Conservation (phyloP, 2,888 invertebrate genomes). For the Patella ulyssiponensis region DNA sequence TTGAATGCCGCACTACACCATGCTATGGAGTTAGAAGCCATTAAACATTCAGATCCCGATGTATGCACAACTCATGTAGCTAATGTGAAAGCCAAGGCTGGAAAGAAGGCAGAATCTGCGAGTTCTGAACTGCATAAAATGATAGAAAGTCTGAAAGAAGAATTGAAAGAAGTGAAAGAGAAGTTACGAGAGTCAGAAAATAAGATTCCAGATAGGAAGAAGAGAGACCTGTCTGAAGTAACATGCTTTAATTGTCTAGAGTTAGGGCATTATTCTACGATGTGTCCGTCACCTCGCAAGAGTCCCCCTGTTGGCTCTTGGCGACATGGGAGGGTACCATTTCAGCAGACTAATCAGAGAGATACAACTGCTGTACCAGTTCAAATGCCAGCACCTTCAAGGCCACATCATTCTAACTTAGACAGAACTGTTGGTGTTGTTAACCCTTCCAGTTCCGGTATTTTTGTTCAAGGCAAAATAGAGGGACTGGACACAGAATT, state of each 20-base stretch:
- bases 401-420: neutral
- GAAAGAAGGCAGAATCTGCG: neutral
- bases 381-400: too few relatives aligned
- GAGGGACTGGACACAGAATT: neutral
- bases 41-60: neutral
- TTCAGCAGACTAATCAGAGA: neutral
- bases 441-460: neutral
- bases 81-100: neutral
- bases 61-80: neutral
- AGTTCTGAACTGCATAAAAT: too few relatives aligned
- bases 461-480: neutral
- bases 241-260: constrained; percentile 4
- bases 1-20: constrained; percentile 6
- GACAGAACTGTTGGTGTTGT: neutral
- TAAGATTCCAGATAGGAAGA: too few relatives aligned
- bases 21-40: neutral
- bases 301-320: neutral
- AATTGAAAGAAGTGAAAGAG: neutral
- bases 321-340: neutral
- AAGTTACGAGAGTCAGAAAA: neutral
- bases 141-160: neutral
- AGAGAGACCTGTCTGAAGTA: neutral
- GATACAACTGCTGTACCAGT: neutral
- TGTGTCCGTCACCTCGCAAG: neutral
- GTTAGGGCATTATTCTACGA: neutral